These are phyloP conservation scores for Pyrrhia umbra DNA, from an alignment of 2,888 invertebrate genomes.

Conservation along the genomic window DNA sequence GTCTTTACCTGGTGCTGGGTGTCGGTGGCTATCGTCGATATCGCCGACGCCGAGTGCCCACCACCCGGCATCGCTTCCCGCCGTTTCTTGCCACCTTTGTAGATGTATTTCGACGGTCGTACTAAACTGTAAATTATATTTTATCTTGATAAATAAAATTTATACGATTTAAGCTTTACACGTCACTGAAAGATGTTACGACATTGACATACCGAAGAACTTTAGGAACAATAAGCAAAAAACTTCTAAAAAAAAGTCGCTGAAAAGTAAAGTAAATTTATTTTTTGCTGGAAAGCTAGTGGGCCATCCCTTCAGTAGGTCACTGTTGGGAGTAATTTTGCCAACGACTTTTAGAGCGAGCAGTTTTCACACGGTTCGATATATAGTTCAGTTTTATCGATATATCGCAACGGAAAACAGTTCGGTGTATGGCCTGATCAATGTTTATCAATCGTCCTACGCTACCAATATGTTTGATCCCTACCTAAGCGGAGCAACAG, in stretches of 20 bases:
- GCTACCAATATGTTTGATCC: conserved; percentile 31
- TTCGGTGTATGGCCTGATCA: neutral
- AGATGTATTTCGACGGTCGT: conserved; percentile 85
- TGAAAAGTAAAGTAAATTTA: no score
- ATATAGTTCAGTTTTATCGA: neutral
- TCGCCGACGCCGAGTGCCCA: conserved; percentile 82
- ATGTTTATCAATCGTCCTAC: neutral
- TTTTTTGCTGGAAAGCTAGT: no score
- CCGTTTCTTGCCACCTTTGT: conserved; percentile 88
- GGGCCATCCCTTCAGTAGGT: no score
- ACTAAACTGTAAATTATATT: conserved; percentile 76
- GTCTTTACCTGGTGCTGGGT: conserved; percentile 98
- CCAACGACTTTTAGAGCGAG: neutral
- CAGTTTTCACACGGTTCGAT: neutral
- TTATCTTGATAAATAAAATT: neutral
- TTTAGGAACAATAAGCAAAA: no score
- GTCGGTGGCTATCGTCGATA: conserved; percentile 90
- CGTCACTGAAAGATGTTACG: no score
- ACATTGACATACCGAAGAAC: no score
- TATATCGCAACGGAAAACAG: neutral
- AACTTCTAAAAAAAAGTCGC: no score
- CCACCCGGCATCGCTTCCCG: conserved; percentile 77
- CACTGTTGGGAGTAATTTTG: no score
- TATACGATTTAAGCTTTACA: no score
- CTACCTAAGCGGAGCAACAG: conserved; percentile 46